Base-by-base conservation (phyloP, 2,888 invertebrate species). In the Nudaria mundana region DNA sequence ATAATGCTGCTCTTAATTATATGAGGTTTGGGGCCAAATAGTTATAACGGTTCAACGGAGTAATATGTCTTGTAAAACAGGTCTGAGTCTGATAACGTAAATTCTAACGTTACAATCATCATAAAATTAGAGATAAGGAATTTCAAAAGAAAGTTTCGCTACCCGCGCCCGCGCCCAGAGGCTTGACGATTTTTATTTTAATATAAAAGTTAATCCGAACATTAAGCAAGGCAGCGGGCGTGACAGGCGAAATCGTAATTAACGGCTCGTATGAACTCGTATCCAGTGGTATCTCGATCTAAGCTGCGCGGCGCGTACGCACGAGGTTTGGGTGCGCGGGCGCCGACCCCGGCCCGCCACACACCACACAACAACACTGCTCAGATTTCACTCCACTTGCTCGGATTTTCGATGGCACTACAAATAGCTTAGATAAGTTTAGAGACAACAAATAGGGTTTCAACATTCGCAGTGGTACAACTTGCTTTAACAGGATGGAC, bases 181-280 rank as follows among this genome's bases (percentile, higher is more conserved):
- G 57, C 59, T 55, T 48, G 47, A 55, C 37, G 40, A 48, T 64
- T 66, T 71, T 71, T 66, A 68, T 69, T 69, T 66, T 69, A 69
- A 69, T 69, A 73, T 71, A 70, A 74, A 74, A 74, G 70, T 66
- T 75, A 71, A 74, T 67, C 59, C 69, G 74, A 66, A 81, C 86
- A 82, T 86, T 85, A 85, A 79, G 79, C 77, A 72, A 75, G 66
- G 66, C 83, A 83, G 69, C 63, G 73, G 66, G 75, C 86, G 85
- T 86, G 86, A 87, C 85, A 79, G 67, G 79, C 82, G 80, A 81
- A 79, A 81, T 74, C 71, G 77, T 81, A 85, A 84, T 86, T 83
- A 84, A 77, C 79, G 73, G 66, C 64, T 66, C 59, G 62, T 76
- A 76, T 38, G 37, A 43, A 38, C 42, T 37, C 37, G 42, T 36